Conservation (phyloP, 2,113 vertebrate genomes). For the Irena cyanogastra region DNA sequence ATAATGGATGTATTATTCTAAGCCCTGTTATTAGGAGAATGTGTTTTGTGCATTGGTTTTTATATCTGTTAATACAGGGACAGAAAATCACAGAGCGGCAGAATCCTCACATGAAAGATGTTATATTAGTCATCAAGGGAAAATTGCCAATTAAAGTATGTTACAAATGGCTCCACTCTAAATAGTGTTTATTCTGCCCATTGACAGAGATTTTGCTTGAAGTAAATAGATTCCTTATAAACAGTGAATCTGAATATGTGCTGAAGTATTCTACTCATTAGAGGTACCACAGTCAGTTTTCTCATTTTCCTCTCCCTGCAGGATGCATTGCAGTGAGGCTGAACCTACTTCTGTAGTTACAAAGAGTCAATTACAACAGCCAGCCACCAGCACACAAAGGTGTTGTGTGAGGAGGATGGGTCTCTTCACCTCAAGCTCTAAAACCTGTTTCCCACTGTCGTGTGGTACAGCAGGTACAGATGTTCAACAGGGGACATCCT, state of each 20-base stretch:
- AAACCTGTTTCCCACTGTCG: neutral
- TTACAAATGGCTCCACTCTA: neutral
- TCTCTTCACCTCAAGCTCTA: neutral
- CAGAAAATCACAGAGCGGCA: neutral
- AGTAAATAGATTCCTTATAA: neutral
- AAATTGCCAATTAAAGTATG: slow-evolving; percentile 9
- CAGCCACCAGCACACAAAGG: neutral
- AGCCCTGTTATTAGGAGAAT: neutral
- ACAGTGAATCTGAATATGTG: neutral
- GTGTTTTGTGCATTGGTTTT: neutral
- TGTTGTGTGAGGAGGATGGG: neutral
- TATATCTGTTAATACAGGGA: neutral
- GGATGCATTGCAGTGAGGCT: neutral
- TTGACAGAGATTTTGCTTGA: neutral
- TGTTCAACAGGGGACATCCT: neutral
- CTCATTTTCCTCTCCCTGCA: neutral
- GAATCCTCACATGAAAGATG: neutral
- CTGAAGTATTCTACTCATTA: neutral
- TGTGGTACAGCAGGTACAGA: neutral
- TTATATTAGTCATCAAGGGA: neutral
- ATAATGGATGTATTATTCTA: neutral
- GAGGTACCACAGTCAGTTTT: neutral
- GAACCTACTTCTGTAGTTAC: neutral
- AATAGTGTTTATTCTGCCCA: neutral
- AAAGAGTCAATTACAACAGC: neutral